Evolutionary conservation across 2,797 vertebrate genomes (phyloP).

Genomic region (Catamblyrhynchus diadema): DNA sequence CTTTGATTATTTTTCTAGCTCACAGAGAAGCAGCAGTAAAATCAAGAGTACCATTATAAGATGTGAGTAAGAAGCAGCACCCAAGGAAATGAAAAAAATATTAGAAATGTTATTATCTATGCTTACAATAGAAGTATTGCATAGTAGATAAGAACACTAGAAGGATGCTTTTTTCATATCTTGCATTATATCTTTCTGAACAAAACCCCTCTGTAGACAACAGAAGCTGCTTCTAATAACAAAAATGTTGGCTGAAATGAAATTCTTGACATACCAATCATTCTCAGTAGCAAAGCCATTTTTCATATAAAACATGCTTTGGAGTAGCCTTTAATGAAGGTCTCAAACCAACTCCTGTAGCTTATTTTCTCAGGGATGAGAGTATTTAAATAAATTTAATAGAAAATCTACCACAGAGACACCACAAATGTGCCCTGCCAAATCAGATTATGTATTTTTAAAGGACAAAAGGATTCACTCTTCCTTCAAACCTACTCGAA

Average conservation of each 20-base stretch:
- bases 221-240: slow-evolving; percentile 72
- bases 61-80: slow-evolving; percentile 54
- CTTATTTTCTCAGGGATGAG: slow-evolving; percentile 57
- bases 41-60: slow-evolving; percentile 32
- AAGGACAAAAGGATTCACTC: not conserved
- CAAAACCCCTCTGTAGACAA: slow-evolving; percentile 71
- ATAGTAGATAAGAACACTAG: slow-evolving; percentile 67
- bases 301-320: slow-evolving; percentile 61
- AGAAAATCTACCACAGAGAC: not conserved
- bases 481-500: not conserved
- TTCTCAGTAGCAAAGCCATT: slow-evolving; percentile 67
- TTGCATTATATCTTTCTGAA: slow-evolving; percentile 71
- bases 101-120: slow-evolving; percentile 75
- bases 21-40: slow-evolving; percentile 19
- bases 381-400: slow-evolving; percentile 26
- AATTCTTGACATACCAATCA: slow-evolving; percentile 79
- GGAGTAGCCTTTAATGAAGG: slow-evolving; percentile 68
- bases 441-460: not conserved
- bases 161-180: slow-evolving; percentile 66
- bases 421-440: not conserved
- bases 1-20: slow-evolving; percentile 63
- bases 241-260: slow-evolving; percentile 75
- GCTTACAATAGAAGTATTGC: slow-evolving; percentile 70
- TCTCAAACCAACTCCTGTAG: slow-evolving; percentile 58
- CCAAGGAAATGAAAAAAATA: slow-evolving; percentile 81